Conservation (phyloP, 1,140 invertebrate species). For the Radopholus similis region DNA sequence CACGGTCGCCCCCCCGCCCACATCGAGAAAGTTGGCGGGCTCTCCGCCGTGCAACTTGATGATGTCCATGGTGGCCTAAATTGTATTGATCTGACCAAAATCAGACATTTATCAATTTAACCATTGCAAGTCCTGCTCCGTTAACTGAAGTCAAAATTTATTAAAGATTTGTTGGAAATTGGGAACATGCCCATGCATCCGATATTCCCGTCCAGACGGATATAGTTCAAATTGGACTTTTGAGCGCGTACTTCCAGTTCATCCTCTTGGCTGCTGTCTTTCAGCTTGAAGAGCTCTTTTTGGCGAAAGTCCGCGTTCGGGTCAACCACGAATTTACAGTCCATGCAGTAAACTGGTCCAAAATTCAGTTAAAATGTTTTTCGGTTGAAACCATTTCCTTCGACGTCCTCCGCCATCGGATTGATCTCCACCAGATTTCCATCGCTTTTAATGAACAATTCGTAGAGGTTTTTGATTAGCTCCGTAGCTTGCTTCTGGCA, state of each 20-base stretch:
- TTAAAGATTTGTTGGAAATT: background rate
- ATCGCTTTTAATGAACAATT: conserved; percentile 83
- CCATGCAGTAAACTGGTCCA: conserved; percentile 82
- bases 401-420: conserved; percentile 89
- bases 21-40: conserved; percentile 82
- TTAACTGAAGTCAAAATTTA: conserved; percentile 68
- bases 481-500: conserved; percentile 67
- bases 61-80: conserved; percentile 63
- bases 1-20: conserved; percentile 84
- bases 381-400: conserved; percentile 66
- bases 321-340: conserved; percentile 85
- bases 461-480: conserved; percentile 80
- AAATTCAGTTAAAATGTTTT: background rate
- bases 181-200: conserved; percentile 61
- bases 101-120: conserved; percentile 66
- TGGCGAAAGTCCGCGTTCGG: conserved; percentile 92
- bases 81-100: conserved; percentile 61
- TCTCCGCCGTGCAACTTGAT: conserved; percentile 70
- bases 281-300: conserved; percentile 77
- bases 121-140: conserved; percentile 95
- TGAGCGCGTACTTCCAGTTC: conserved; percentile 86
- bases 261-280: conserved; percentile 88
- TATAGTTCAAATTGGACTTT: conserved; percentile 89
- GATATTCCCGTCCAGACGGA: conserved; percentile 81
- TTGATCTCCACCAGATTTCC: conserved; percentile 90